Evolutionary conservation across 2,888 invertebrate genomes (phyloP), one percentile per base, ranked within the genome.

Genomic region (Polydrusus tereticollis): DNA sequence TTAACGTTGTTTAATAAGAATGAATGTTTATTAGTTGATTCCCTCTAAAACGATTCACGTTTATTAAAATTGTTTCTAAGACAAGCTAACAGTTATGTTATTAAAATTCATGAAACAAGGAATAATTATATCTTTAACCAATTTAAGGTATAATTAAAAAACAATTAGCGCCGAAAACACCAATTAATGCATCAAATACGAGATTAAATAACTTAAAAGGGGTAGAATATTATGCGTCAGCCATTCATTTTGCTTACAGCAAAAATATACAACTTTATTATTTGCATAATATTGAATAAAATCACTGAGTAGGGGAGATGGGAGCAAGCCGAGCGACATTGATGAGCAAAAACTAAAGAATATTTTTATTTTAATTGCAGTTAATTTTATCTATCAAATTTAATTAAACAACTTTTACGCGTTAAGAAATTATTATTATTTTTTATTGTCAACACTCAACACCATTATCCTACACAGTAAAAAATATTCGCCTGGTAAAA

Each of bases 41-140:
- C 20, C 18, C 45, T 45, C 20, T 20, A 45, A 45, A 20, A 20
- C 20, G 12, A 45, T 45, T 20, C 18, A 45, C 8, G 5, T 47
- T 47, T 47, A 47, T 47, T 47, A 21, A 47, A 47, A 23, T 47
- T 47, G 21, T 47, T 47, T 47, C 21, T 47, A n/a, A 21, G 23
- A 47, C 16, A 47, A 21, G 47, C 47, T 23, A 23, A 5, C 21
- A 21, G 47, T 47, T 47, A 47, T 45, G n/a, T 45, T 20, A 45
- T 47, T 47, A 47, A 47, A 47, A 47, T 47, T 47, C 47, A 47
- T 47, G 21, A 47, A 45, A 20, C 47, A 47, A 47, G n/a, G 47
- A 21, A 20, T 47, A 47, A 47, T 47, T 47, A 47, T 23, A 47
- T 47, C 21, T 47, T 47, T 47, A 47, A 47, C 23, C 21, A 47